These are phyloP conservation scores for Halcyon badia DNA, from an alignment of 2,797 vertebrate species.

Conservation along the genomic window DNA sequence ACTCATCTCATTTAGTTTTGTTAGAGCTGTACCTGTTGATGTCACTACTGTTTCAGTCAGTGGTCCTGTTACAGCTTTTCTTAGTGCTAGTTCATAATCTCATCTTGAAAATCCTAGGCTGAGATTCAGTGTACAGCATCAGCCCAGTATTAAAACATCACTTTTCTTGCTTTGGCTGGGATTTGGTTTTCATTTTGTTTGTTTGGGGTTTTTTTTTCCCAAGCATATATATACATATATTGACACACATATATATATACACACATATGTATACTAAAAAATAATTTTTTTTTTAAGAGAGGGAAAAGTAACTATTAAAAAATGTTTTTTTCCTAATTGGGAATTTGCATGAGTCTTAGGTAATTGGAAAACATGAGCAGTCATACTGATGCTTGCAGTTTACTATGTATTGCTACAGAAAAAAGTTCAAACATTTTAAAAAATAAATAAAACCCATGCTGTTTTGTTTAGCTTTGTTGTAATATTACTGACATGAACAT, in stretches of 20 bases:
- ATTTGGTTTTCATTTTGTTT: background rate
- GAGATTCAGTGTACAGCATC: background rate
- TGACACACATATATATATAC: no score
- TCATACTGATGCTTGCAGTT: background rate
- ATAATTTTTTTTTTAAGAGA: background rate
- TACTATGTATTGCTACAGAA: background rate
- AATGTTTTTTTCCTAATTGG: background rate
- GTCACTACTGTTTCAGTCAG: background rate
- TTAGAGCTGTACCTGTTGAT: background rate
- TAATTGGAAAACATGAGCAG: background rate
- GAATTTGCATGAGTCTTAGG: background rate
- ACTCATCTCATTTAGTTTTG: background rate
- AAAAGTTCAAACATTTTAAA: background rate
- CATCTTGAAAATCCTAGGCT: background rate
- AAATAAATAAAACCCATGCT: background rate
- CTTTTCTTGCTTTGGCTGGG: background rate
- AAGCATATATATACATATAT: no score
- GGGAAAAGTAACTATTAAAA: background rate
- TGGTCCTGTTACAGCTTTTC: background rate
- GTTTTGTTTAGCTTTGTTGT: background rate
- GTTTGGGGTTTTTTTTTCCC: background rate
- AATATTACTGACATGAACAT: background rate
- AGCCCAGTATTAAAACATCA: background rate
- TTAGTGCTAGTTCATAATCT: background rate
- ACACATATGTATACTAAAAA: no score